phyloP scores from a whole-genome alignment of 1,140 invertebrate genomes.

The Procambarus clarkii region DNA sequence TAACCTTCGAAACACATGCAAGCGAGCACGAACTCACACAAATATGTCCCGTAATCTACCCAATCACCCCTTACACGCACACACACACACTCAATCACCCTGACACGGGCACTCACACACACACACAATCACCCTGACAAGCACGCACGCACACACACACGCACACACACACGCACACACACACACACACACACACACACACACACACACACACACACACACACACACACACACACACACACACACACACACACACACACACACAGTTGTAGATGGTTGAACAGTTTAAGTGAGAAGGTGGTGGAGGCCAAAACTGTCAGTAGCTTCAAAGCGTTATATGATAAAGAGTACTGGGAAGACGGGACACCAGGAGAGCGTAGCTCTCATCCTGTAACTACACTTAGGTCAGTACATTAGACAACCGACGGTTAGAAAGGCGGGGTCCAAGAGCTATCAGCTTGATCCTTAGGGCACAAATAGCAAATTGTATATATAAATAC shows the following conservation, averaged over 20 bases:
- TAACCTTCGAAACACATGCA: background rate
- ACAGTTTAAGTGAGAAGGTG: no score
- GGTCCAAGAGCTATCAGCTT: no score
- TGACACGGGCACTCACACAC: background rate
- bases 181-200: conserved; percentile 1
- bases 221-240: conserved; percentile 21
- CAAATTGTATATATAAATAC: background rate
- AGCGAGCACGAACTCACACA: background rate
- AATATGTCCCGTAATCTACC: background rate
- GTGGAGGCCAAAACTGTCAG: no score
- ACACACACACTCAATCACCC: background rate
- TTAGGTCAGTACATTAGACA: no score
- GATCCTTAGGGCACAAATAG: no score
- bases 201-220: conserved; percentile 13
- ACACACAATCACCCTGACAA: background rate
- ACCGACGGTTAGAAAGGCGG: no score
- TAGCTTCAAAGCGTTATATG: no score
- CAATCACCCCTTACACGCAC: background rate
- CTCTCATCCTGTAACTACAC: no score
- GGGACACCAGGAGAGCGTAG: no score
- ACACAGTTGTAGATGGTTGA: no score
- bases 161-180: conserved; percentile 6
- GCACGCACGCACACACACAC: background rate
- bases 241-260: background rate
- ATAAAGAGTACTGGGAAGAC: no score